A percentile compares a stretch with the other conserved stretches of the same genome.
Conservation (phyloP, 2,797 vertebrate species). For the Gambelia wislizenii region DNA sequence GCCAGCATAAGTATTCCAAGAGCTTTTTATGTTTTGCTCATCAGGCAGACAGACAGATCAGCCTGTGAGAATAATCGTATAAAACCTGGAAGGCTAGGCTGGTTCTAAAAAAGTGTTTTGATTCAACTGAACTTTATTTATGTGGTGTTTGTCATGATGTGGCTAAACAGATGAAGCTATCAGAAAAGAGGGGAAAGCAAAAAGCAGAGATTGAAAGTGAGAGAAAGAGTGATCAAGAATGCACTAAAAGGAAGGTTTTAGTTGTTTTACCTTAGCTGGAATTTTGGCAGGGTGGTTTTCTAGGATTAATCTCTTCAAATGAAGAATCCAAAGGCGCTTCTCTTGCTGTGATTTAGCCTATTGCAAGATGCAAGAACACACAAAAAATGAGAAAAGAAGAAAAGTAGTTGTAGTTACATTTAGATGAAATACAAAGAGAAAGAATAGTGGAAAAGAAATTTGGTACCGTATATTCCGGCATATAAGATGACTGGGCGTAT, state of each 20-base stretch:
- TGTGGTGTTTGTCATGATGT: not conserved
- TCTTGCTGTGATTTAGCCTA: constrained; percentile 97
- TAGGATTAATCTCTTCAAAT: constrained; percentile 96
- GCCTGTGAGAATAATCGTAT: not conserved
- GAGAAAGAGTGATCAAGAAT: no score
- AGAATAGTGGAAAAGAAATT: not conserved
- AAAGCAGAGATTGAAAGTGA: not conserved
- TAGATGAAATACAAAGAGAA: not conserved
- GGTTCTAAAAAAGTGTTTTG: not conserved
- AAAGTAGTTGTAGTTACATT: no score
- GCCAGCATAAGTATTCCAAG: not conserved
- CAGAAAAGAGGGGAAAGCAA: not conserved
- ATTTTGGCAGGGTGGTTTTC: constrained; percentile 99
- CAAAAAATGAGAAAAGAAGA: not conserved
- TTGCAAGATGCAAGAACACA: constrained; percentile 28
- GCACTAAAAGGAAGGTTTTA: not conserved
- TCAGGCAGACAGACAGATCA: not conserved
- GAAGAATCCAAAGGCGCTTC: constrained; percentile 96
- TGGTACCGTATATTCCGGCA: no score
- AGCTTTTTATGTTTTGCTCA: not conserved
- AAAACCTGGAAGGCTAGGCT: not conserved
- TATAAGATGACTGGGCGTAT: no score
- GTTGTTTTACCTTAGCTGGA: constrained; percentile 90
- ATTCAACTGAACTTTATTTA: not conserved
- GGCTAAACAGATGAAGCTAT: not conserved